Percentiles rank a stretch among this genome's conserved stretches.
These are phyloP conservation scores for Drosophila demipolita DNA, from an alignment of 2,888 invertebrate species.

Conservation along the genomic window DNA sequence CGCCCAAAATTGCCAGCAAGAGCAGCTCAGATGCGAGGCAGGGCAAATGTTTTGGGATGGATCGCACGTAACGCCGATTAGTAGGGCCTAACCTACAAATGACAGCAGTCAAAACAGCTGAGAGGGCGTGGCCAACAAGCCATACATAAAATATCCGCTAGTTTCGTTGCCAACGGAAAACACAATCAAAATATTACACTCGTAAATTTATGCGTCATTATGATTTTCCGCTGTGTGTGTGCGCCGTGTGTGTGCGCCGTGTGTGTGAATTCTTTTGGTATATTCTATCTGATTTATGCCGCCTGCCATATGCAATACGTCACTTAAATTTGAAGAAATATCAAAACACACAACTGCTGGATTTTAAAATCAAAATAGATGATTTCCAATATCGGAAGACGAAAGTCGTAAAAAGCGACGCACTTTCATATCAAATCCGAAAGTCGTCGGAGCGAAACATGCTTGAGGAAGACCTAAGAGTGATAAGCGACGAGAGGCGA, in stretches of 20 bases:
- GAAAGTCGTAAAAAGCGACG: conserved; percentile 70
- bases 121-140: conserved; percentile 26
- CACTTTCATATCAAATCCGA: conserved; percentile 63
- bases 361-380: conserved; percentile 43
- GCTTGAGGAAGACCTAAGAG: conserved; percentile 44
- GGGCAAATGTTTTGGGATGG: conserved; percentile 63
- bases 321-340: conserved; percentile 17
- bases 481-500: conserved; percentile 23
- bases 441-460: conserved; percentile 74
- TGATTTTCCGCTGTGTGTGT: conserved; percentile 42
- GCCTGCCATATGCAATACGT: conserved; percentile 17
- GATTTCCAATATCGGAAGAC: conserved; percentile 34
- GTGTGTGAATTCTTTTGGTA: conserved; percentile 2
- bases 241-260: neutral
- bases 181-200: conserved; percentile 21
- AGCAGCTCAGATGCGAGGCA: conserved; percentile 13
- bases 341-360: conserved; percentile 21
- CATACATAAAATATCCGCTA: conserved; percentile 7
- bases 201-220: conserved; percentile 54
- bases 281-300: conserved; percentile 7
- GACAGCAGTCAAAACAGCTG: neutral
- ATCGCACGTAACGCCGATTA: conserved; percentile 76
- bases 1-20: conserved; percentile 35
- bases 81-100: conserved; percentile 63
- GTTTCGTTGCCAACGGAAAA: conserved; percentile 32